phyloP scores from a whole-genome alignment of 2,797 vertebrate species.

The Linurgus olivaceus region DNA sequence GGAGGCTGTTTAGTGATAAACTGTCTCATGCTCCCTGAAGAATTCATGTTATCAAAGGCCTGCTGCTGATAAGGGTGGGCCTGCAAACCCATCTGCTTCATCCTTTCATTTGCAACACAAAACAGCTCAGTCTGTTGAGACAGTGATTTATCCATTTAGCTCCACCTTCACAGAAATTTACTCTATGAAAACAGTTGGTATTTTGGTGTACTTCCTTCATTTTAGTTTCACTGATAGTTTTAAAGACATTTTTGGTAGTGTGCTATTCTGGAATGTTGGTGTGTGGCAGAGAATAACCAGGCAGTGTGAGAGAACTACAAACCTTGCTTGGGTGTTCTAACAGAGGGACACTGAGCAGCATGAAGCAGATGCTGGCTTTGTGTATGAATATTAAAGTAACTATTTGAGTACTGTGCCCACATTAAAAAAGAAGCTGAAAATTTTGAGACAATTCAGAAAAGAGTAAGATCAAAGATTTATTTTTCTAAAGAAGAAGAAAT shows the following conservation, averaged over 20 bases:
- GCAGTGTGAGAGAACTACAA: not conserved
- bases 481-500: not conserved
- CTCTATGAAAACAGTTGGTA: not conserved
- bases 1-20: constrained; percentile 37
- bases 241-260: not conserved
- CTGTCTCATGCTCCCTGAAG: constrained; percentile 21
- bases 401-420: not conserved
- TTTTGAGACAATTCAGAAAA: not conserved
- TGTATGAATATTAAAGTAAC: not conserved
- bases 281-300: not conserved
- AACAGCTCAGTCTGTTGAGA: not conserved
- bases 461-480: not conserved
- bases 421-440: not conserved
- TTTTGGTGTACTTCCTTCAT: not conserved
- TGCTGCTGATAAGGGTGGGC: constrained; percentile 48
- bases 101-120: not conserved
- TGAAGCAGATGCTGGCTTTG: not conserved
- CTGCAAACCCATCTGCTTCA: constrained; percentile 38
- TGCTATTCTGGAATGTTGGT: not conserved
- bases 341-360: not conserved
- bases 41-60: constrained; percentile 46
- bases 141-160: not conserved
- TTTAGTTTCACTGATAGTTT: not conserved
- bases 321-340: not conserved
- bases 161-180: not conserved